Conservation (phyloP, 2,888 invertebrate species). For the Heliconius cydno region DNA sequence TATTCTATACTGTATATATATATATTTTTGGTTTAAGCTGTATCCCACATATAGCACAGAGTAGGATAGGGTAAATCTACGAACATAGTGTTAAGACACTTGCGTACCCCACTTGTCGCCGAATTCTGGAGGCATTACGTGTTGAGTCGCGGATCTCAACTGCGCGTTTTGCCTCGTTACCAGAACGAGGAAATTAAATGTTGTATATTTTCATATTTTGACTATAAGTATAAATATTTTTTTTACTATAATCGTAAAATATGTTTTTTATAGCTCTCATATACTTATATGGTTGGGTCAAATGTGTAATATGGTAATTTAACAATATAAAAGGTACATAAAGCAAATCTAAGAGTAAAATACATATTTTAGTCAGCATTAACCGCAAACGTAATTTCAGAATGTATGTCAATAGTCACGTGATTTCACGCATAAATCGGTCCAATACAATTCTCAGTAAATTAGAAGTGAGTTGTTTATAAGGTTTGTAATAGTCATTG, state of each 20-base stretch:
- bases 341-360: neutral
- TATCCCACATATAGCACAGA: neutral
- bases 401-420: conserved; percentile 2
- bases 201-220: neutral
- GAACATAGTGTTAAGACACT: neutral
- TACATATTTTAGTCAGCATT: neutral
- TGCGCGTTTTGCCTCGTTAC: too few species aligned
- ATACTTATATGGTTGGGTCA: neutral
- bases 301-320: neutral
- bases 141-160: neutral
- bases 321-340: neutral
- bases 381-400: neutral
- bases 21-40: neutral
- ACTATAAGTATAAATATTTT: too few species aligned
- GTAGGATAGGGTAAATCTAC: neutral
- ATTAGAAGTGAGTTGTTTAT: neutral
- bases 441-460: neutral
- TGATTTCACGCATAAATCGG: neutral
- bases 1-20: too few species aligned
- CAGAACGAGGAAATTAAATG: neutral
- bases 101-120: neutral
- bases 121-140: too few species aligned
- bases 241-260: neutral
- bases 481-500: neutral
- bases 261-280: neutral